Evolutionary conservation across 1,140 invertebrate genomes (phyloP).

Genomic region (Periplaneta americana): DNA sequence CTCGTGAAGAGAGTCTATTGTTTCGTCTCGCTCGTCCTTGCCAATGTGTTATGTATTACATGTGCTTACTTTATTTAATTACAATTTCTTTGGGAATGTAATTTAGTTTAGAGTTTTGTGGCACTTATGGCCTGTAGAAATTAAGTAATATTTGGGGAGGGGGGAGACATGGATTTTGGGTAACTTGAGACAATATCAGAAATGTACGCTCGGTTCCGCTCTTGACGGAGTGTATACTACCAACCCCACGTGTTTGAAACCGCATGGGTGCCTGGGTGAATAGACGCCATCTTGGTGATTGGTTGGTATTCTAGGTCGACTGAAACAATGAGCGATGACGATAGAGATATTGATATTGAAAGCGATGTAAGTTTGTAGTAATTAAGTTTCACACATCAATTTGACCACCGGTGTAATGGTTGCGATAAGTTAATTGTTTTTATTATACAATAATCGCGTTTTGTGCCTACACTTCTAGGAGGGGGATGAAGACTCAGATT

Average conservation of each 20-base stretch:
- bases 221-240: neutral
- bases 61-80: too few relatives aligned
- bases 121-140: too few relatives aligned
- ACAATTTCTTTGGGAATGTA: neutral
- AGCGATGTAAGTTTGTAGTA: constrained; percentile 69
- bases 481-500: constrained; percentile 56
- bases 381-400: neutral
- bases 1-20: too few relatives aligned
- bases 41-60: too few relatives aligned
- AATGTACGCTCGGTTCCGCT: too few relatives aligned
- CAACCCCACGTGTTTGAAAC: neutral
- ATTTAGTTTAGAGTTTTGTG: neutral
- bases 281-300: neutral
- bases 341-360: constrained; percentile 86
- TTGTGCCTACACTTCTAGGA: constrained; percentile 41
- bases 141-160: too few relatives aligned
- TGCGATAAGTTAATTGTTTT: too few relatives aligned
- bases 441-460: neutral
- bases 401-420: too few relatives aligned
- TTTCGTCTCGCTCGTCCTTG: too few relatives aligned
- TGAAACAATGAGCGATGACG: constrained; percentile 76
- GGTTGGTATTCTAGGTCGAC: neutral
- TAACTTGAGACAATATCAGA: too few relatives aligned
- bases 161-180: too few relatives aligned
- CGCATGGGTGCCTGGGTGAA: neutral